phyloP scores from a whole-genome alignment of 2,888 invertebrate species.

The Autographa gamma region DNA sequence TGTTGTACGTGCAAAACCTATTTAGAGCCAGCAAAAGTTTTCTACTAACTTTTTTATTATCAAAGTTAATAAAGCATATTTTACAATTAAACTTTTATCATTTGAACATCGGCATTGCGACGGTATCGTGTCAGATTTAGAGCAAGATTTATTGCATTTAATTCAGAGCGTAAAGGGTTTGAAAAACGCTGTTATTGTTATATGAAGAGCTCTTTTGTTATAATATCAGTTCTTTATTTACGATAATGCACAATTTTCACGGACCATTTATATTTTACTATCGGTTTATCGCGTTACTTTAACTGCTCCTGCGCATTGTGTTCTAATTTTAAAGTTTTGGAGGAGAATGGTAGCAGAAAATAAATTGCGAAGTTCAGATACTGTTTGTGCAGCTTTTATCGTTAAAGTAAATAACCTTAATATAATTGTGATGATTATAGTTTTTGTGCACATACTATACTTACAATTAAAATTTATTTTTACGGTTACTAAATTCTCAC shows the following conservation, averaged over 20 bases:
- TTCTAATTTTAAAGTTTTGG: constrained; percentile 29
- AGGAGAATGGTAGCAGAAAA: constrained; percentile 8
- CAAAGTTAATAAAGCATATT: constrained; percentile 15
- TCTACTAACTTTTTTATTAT: constrained; percentile 14
- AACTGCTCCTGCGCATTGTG: constrained; percentile 42
- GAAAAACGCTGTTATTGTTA: constrained; percentile 68
- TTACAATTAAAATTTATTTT: too few relatives aligned
- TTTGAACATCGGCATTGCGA: constrained; percentile 34
- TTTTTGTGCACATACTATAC: too few relatives aligned
- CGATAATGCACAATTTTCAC: constrained; percentile 80
- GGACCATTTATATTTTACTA: constrained; percentile 74
- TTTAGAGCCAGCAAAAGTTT: constrained; percentile 26
- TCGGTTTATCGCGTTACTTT: constrained; percentile 65
- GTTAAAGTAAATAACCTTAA: background rate
- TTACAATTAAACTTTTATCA: constrained; percentile 36
- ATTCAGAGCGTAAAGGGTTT: constrained; percentile 71
- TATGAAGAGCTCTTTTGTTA: constrained; percentile 66
- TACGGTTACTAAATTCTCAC: too few relatives aligned
- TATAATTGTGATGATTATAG: too few relatives aligned
- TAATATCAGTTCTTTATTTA: constrained; percentile 75
- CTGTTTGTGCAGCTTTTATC: background rate
- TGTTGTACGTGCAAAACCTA: constrained; percentile 10
- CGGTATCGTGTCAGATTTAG: constrained; percentile 59
- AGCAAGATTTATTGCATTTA: constrained; percentile 72
- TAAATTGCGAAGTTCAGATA: constrained; percentile 4